Base-by-base conservation (phyloP, 2,797 vertebrate genomes). In the Mionectes olivaceus region DNA sequence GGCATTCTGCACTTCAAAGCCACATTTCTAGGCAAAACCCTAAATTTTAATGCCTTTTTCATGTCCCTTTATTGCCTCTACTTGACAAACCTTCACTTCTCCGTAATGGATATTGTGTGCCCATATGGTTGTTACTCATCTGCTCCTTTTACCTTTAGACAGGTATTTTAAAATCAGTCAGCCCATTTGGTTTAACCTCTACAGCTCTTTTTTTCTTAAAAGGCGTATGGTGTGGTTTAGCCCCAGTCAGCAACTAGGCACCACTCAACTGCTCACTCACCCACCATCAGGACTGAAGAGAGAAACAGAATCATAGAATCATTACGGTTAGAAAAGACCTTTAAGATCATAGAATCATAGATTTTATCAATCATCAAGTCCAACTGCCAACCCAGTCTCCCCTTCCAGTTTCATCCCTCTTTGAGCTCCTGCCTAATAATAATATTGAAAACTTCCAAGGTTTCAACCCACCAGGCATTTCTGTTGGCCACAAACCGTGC, bases 261-360 rank as follows among this genome's bases (percentile, higher is more conserved):
- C 18, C 15, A 46, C 8, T 22, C 57, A 59, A 10, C 5, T 1
- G 1, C 30, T 32, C 22, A 2, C 7, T 11, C 12, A 41, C 15
- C 11, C 21, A 19, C 5, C 21, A 32, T 18, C n/a, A 59, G 33
- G 44, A 57, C 1, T 0, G 0, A 37, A 25, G 21, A 39, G 10
- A 19, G 3, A 52, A 59, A 59, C 25, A 46, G 25, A 83, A 46
- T 46, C 11, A 25, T 4, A 33, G 43, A 33, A 32, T 22, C 27
- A 41, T 61, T 61, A 61, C 15, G 19, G 13, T 11, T 32, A 27
- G 60, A 28, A 41, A 43, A 61, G 60, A 65, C 32, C 9, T 33
- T 64, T 24, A 64, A 13, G 43, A 46, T n/a, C 46, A 33, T 10
- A 46, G 43, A 33, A 32, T 11, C 27, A 41, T 30, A 13, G 32